A percentile compares a stretch with the other conserved stretches of the same genome.
phyloP scores from a whole-genome alignment of 1,140 invertebrate species.

The Drosophila kepulauana region DNA sequence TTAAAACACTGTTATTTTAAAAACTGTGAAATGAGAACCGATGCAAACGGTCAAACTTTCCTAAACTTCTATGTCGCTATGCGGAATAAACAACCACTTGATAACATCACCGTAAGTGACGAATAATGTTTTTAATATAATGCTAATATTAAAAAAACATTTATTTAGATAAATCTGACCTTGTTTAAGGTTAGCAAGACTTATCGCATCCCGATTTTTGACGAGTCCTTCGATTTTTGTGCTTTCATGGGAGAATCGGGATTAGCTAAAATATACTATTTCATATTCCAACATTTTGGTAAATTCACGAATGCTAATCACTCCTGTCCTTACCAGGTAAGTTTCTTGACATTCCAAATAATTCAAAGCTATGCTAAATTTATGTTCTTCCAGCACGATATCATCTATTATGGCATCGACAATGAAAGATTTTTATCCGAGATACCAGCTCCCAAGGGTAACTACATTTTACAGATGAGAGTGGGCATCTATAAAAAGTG shows the following conservation, averaged over 20 bases:
- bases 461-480: slow-evolving; percentile 40
- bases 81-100: slow-evolving; percentile 37
- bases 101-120: slow-evolving; percentile 53
- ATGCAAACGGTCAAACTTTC: slow-evolving; percentile 21
- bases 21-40: slow-evolving; percentile 35
- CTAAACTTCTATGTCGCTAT: slow-evolving; percentile 40
- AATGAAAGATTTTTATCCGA: not conserved
- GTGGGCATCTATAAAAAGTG: slow-evolving; percentile 36
- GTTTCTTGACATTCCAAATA: not conserved
- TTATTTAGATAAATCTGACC: slow-evolving; percentile 16
- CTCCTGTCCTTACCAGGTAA: slow-evolving; percentile 23
- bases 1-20: slow-evolving; percentile 31
- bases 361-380: not conserved
- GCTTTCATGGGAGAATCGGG: not conserved
- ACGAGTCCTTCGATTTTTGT: slow-evolving; percentile 58
- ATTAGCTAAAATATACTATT: not conserved
- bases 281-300: not conserved
- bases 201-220: slow-evolving; percentile 39
- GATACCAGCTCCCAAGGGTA: slow-evolving; percentile 50
- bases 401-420: slow-evolving; percentile 25
- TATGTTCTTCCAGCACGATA: slow-evolving; percentile 35
- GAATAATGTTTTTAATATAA: not conserved
- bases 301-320: slow-evolving; percentile 27
- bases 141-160: no score
- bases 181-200: slow-evolving; percentile 27